Conservation (phyloP, 2,888 invertebrate species). For the Anorthoa munda region DNA sequence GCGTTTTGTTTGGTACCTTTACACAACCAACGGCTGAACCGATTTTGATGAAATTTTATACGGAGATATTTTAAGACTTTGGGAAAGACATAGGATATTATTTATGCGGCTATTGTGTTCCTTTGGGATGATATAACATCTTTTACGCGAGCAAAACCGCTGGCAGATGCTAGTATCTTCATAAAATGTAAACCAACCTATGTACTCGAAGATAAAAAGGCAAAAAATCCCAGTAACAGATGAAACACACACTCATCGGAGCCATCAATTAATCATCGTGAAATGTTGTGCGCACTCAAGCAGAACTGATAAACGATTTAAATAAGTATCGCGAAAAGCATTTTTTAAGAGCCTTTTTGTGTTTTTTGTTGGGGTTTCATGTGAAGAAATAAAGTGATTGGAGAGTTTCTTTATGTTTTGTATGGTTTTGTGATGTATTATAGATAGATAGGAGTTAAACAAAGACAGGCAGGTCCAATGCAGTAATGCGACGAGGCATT, state of each 20-base stretch:
- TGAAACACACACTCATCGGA: conserved; percentile 63
- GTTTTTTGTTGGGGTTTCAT: conserved; percentile 5
- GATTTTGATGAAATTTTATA: too few relatives aligned
- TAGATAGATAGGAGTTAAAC: too few relatives aligned
- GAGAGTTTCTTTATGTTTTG: neutral
- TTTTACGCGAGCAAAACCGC: too few relatives aligned
- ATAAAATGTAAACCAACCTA: neutral
- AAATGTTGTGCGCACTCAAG: conserved; percentile 63
- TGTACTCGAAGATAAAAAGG: neutral
- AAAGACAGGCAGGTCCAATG: too few relatives aligned
- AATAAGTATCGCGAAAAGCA: conserved; percentile 49
- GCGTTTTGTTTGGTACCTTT: too few relatives aligned
- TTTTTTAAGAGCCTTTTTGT: conserved; percentile 17
- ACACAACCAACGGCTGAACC: too few relatives aligned
- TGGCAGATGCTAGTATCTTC: too few relatives aligned
- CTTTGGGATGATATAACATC: too few relatives aligned
- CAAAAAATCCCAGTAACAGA: conserved; percentile 21
- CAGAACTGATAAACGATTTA: conserved; percentile 55
- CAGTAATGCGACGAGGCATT: too few relatives aligned
- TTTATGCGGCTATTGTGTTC: too few relatives aligned
- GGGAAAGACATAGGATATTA: too few relatives aligned
- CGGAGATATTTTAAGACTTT: too few relatives aligned
- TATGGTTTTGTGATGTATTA: neutral
- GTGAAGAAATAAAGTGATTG: conserved; percentile 13
- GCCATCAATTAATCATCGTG: conserved; percentile 73